A percentile compares a stretch with the other conserved stretches of the same genome.
Conservation (phyloP, 2,113 vertebrate species). For the Tachycineta bicolor region DNA sequence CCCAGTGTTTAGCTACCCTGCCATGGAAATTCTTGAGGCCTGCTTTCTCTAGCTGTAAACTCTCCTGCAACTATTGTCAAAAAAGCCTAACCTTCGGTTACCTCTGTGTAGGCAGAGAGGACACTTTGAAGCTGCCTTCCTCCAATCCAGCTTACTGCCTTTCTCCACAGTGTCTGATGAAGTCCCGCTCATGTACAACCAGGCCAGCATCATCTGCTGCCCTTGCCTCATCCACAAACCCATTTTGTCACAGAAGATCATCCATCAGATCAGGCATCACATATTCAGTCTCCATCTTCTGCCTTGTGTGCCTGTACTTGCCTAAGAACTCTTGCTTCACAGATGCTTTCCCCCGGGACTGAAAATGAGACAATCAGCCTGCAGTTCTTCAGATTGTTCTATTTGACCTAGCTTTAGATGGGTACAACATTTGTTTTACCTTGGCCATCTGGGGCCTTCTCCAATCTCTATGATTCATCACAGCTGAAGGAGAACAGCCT, state of each 20-base stretch:
- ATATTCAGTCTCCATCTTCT: neutral
- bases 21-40: neutral
- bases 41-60: neutral
- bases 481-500: neutral
- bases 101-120: accelerated
- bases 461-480: neutral
- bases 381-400: neutral
- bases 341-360: neutral
- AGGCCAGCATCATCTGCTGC: neutral
- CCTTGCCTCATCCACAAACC: neutral
- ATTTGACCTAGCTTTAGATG: neutral
- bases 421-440: neutral
- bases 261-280: neutral
- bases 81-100: neutral
- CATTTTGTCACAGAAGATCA: neutral
- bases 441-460: neutral
- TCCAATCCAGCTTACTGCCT: neutral
- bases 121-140: accelerated
- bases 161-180: neutral
- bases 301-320: accelerated
- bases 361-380: neutral
- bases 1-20: neutral
- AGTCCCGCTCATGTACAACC: neutral
- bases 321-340: neutral
- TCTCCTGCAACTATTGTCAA: neutral